phyloP scores from a whole-genome alignment of 2,113 vertebrate species.

The Chaetodon auriga region DNA sequence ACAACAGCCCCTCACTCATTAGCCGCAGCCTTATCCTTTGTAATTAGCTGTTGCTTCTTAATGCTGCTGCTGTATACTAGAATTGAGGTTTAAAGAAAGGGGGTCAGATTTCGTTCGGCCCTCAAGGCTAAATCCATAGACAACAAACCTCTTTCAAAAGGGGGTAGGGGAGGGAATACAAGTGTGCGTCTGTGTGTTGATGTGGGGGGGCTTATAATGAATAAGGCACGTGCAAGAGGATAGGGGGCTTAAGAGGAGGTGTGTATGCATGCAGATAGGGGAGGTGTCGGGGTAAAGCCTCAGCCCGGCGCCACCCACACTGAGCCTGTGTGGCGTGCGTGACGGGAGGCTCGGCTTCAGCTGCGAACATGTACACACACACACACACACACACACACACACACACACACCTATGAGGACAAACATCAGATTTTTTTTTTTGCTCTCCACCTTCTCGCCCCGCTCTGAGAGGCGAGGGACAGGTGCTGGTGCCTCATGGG shows the following conservation, averaged over 20 bases:
- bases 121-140: slow-evolving; percentile 69
- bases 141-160: slow-evolving; percentile 60
- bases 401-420: not conserved
- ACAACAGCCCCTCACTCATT: slow-evolving; percentile 54
- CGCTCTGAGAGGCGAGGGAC: slow-evolving; percentile 38
- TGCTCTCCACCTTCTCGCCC: slow-evolving; percentile 1
- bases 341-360: not conserved
- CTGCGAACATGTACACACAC: slow-evolving; percentile 23
- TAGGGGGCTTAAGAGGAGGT: slow-evolving; percentile 48
- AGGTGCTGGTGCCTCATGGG: slow-evolving; percentile 65
- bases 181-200: slow-evolving; percentile 20
- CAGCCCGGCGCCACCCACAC: slow-evolving; percentile 21
- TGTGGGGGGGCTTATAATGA: slow-evolving; percentile 42
- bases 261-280: slow-evolving; percentile 51
- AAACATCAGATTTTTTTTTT: slow-evolving; percentile 47
- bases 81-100: slow-evolving; percentile 42
- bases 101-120: slow-evolving; percentile 50
- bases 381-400: no score
- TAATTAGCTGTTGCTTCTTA: slow-evolving; percentile 70
- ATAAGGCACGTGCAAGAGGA: slow-evolving; percentile 52
- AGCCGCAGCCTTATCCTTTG: slow-evolving; percentile 58
- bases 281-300: slow-evolving; percentile 26
- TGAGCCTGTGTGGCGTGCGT: slow-evolving; percentile 19
- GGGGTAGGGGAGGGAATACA: not conserved
- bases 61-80: slow-evolving; percentile 38